Conservation (phyloP, 2,888 invertebrate species). For the Acanthosoma haemorrhoidale region DNA sequence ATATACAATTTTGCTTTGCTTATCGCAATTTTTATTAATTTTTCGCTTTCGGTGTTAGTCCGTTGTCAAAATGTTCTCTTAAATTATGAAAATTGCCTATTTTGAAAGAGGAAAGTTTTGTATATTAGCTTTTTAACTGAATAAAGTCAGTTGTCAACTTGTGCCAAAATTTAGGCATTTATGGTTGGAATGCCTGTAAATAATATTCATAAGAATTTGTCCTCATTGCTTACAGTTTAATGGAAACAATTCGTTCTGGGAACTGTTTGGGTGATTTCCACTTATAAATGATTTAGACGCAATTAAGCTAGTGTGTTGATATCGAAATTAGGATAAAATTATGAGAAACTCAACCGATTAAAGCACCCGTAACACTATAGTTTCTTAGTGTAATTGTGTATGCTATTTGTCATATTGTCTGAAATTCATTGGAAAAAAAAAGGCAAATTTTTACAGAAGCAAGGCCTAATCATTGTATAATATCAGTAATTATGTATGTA, state of each 20-base stretch:
- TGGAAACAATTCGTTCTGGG: too few relatives aligned
- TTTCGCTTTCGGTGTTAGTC: background rate
- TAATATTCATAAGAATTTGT: too few relatives aligned
- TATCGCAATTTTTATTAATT: background rate
- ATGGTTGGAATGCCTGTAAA: too few relatives aligned
- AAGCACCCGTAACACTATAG: constrained; percentile 20
- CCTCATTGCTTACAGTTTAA: background rate
- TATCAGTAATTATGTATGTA: constrained; percentile 10
- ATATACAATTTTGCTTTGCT: background rate
- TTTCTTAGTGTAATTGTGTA: constrained; percentile 13
- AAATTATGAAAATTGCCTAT: background rate
- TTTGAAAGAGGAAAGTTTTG: background rate
- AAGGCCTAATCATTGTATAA: constrained; percentile 25
- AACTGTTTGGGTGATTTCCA: too few relatives aligned
- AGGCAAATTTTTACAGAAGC: constrained; percentile 19
- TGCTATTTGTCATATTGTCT: constrained; percentile 13
- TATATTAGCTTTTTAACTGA: background rate
- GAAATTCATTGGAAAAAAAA: constrained; percentile 11
- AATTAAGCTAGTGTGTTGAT: too few relatives aligned
- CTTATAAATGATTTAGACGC: too few relatives aligned
- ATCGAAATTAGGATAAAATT: too few relatives aligned
- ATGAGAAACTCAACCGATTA: too few relatives aligned
- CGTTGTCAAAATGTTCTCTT: background rate
- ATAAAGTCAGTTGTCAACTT: background rate
- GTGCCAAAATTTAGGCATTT: too few relatives aligned